phyloP scores from a whole-genome alignment of 1,140 invertebrate species.

The Marisa cornuarietis region DNA sequence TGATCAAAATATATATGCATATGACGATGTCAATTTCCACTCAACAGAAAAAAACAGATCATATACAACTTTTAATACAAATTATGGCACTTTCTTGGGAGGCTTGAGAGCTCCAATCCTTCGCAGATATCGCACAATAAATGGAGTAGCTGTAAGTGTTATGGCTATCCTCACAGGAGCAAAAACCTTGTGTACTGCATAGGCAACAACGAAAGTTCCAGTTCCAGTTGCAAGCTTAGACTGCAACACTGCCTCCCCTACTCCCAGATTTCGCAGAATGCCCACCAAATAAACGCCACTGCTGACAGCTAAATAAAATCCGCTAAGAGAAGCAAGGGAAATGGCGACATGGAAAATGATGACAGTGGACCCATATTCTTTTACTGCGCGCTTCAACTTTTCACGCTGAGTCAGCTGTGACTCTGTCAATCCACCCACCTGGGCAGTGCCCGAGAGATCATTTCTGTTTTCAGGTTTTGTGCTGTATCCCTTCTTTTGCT shows the following conservation, averaged over 20 bases:
- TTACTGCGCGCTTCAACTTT: conserved; percentile 81
- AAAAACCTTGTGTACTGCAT: conserved; percentile 90
- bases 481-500: conserved; percentile 25
- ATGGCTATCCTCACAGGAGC: conserved; percentile 78
- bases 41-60: too few relatives aligned
- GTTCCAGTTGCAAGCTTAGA: conserved; percentile 75
- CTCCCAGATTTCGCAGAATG: conserved; percentile 73
- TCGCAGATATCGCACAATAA: conserved; percentile 87
- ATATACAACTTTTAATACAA: background rate
- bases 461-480: conserved; percentile 7
- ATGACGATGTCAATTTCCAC: too few relatives aligned
- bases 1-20: too few relatives aligned
- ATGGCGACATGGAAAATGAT: conserved; percentile 88
- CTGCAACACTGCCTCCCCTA: conserved; percentile 67
- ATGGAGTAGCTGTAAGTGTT: conserved; percentile 76
- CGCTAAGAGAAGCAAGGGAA: conserved; percentile 84
- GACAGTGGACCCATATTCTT: conserved; percentile 89
- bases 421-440: conserved; percentile 16
- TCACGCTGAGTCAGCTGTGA: conserved; percentile 68
- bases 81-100: conserved; percentile 20
- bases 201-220: conserved; percentile 89
- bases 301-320: conserved; percentile 84
- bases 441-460: background rate
- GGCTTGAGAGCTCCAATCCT: conserved; percentile 78
- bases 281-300: conserved; percentile 83